Base-by-base conservation (phyloP, 2,113 vertebrate species). In the Struthidea cinerea region DNA sequence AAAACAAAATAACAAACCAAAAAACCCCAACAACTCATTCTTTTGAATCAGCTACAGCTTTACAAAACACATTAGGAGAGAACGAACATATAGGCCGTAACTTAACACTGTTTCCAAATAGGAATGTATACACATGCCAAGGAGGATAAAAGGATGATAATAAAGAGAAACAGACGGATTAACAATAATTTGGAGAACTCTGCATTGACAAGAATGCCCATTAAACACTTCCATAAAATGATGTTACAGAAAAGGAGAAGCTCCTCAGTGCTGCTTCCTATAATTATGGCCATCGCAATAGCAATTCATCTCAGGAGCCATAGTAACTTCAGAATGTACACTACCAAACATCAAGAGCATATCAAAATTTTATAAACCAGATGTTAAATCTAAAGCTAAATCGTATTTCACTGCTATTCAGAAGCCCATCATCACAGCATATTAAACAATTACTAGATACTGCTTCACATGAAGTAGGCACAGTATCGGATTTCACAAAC, bases 321-420 rank as follows among this genome's bases (percentile, higher is more conserved):
- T 33, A 93, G 90, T 70, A 97, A 97, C 96, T 95, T 93, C 59
- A 96, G 89, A 92, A 84, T 23, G 28, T n/a, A 22, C 70, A 80
- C 56, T 69, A 59, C 35, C 49, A 91, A 87, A 93, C 35, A 96
- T 33, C 35, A 91, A 89, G 49, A 89, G 63, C 83, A 21, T 56
- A 95, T 44, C 46, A 75, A 74, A 85, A 93, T 90, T 97, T 87
- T 94, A 94, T 77, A 95, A 95, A 67, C 33, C 60, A 95, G 64
- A 92, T 71, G 74, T 70, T 89, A 81, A 47, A 78, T 50, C 70
- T 84, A 76, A 49, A 74, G 52, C 56, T 49, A 83, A 83, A 53
- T 67, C 16, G 20, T 22, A 10, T 23, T 68, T 35, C 30, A 33
- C 4, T 44, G 37, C 56, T 90, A 60, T 75, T 55, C 84, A 80